Conservation (phyloP, 2,113 vertebrate species). For the Menura novaehollandiae region DNA sequence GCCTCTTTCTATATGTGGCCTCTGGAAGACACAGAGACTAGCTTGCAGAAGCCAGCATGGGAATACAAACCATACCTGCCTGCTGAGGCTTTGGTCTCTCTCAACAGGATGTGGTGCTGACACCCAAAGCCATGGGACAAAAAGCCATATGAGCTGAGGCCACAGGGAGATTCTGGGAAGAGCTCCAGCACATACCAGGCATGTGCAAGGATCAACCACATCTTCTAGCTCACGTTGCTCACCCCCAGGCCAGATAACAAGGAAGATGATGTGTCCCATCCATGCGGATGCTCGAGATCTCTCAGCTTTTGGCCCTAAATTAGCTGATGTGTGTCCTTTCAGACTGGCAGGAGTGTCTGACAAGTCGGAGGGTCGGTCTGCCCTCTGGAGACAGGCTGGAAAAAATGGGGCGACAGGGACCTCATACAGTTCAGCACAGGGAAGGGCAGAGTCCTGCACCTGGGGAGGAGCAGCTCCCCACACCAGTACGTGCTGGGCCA, state of each 20-base stretch:
- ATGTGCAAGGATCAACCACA: neutral
- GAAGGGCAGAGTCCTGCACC: neutral
- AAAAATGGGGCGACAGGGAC: neutral
- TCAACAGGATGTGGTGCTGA: neutral
- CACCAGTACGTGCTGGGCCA: neutral
- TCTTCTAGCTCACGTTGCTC: neutral
- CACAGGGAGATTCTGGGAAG: neutral
- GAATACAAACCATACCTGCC: too few species aligned
- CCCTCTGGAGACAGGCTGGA: neutral
- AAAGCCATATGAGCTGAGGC: neutral
- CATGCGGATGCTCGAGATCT: too few species aligned
- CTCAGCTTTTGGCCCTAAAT: neutral
- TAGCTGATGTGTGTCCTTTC: neutral
- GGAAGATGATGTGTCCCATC: neutral
- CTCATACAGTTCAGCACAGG: rapidly evolving
- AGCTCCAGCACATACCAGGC: neutral
- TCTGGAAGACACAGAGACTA: neutral
- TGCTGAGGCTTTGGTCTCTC: neutral
- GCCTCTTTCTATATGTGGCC: neutral
- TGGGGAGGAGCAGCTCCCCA: neutral
- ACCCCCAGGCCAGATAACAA: neutral
- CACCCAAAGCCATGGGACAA: rapidly evolving
- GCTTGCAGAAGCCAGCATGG: neutral
- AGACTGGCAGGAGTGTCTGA: neutral
- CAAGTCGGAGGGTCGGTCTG: neutral